Conservation (phyloP, 2,797 vertebrate species). For the Typhlichthys subterraneus region DNA sequence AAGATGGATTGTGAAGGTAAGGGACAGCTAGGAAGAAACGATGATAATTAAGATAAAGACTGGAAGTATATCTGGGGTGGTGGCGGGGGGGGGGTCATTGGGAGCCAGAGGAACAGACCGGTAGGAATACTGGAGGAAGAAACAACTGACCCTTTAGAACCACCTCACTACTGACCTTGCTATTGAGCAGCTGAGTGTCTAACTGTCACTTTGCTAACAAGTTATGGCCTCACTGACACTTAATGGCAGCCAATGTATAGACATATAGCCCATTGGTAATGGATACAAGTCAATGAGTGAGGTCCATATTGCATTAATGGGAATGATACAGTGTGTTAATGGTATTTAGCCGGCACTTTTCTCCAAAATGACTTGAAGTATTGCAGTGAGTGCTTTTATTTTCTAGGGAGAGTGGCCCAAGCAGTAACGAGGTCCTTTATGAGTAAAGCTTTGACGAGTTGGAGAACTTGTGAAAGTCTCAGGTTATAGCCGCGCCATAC, state of each 20-base stretch:
- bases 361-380: slow-evolving; percentile 64
- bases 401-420: slow-evolving; percentile 55
- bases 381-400: slow-evolving; percentile 73
- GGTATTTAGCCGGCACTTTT: slow-evolving; percentile 74
- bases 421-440: slow-evolving; percentile 24
- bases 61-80: neutral
- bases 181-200: slow-evolving; percentile 67
- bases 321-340: slow-evolving; percentile 70
- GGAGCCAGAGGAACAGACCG: neutral
- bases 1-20: neutral
- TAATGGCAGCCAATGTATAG: slow-evolving; percentile 73
- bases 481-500: neutral
- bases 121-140: slow-evolving; percentile 5
- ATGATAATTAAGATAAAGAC: no score
- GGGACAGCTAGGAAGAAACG: neutral
- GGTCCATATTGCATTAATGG: slow-evolving; percentile 68
- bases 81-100: neutral
- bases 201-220: slow-evolving; percentile 66
- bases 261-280: slow-evolving; percentile 65
- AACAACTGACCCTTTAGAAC: slow-evolving; percentile 56
- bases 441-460: slow-evolving; percentile 21
- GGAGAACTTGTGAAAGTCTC: slow-evolving; percentile 25
- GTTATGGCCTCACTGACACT: slow-evolving; percentile 65
- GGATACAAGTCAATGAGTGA: slow-evolving; percentile 63
- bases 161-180: slow-evolving; percentile 59